Evolutionary conservation across 35 echinoderm and acorn worm genomes (phyloP), one percentile per base, ranked within the genome.

Genomic region (Chiridota heheva): DNA sequence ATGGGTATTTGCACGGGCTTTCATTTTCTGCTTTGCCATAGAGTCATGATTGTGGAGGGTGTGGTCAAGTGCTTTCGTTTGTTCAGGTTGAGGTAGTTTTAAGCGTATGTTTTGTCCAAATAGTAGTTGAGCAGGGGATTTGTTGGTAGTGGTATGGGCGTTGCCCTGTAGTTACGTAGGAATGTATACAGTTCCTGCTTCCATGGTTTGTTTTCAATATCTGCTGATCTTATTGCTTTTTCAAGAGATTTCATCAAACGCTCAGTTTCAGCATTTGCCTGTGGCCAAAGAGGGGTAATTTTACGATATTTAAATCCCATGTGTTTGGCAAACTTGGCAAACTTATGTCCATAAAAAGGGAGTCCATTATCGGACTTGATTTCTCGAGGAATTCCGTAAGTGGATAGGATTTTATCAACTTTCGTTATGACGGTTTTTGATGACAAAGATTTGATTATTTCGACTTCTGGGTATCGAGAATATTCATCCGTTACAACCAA

Each of bases 181-280:
- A 77, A 90, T 31, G 47, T 81, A 42, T 81, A 85, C 12, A 88
- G 64, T 12, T 33, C 91, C 65, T 86, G 87, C 70, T 82, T 81
- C 76, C 73, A 82, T 12, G 82, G 71, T 41, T 82, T 48, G n/a
- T 63, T 63, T 48, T 78, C 76, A 44, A 81, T 60, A 18, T 47
- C 67, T 20, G 82, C 74, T 42, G 86, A 76, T 48, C 65, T 40
- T 35, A 76, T 48, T 6, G 84, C 66, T 60, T 96, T 90, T 36
- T 96, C 84, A 27, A 90, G 57, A 15, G 73, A 79, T 3, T 73
- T 64, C n/a, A n/a, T n/a, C n/a, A 96, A 70, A 8, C 87, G 78
- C 49, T 96, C 81, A 5, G 84, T 87, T 76, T 90, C 92, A 12
- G 77, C 86, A 67, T 90, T 96, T 12, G 92, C 92, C 51, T 81